Base-by-base conservation (phyloP, 2,888 invertebrate species). In the Drosophila neutralis region DNA sequence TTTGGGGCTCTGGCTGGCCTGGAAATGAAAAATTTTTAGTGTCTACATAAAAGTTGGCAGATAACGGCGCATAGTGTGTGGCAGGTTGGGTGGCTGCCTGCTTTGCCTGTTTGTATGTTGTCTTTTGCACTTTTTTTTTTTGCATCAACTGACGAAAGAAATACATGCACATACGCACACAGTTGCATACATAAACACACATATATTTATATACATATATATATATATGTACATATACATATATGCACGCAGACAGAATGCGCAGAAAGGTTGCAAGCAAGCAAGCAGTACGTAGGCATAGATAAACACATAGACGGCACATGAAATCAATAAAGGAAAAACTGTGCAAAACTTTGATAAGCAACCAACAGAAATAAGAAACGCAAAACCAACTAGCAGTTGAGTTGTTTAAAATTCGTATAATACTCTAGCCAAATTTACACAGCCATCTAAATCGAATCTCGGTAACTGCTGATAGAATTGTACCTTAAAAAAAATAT, bases 21-120 rank as follows among this genome's bases (percentile, higher is more conserved):
- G 82, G 77, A 85, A 85, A 85, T 85, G 89, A 85, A 89, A 87
- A 89, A 70, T 87, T 87, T 89, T 85, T 76, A 86, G 85, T 82
- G 86, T 86, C 89, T 84, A 87, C 89, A 85, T 87, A 89, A 82
- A 80, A 84, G 71, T 69, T 82, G 69, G 69, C 77, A 87, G 89
- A 89, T 87, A 84, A 72, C 87, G 66, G 60, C 52, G 36, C 29
- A 71, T 53, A 40, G 64, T 69, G 70, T 11, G 62, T 31, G 58
- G 38, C 33, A 15, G 21, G 51, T 42, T 69, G 65, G 49, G 42
- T 56, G 48, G 62, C 69, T 75, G 87, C 71, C 67, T 73, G 79
- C 69, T 73, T 85, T 88, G 86, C 88, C 83, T 88, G 78, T 80
- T 83, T 82, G 73, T 76, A 65, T 81, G 71, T 73, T 81, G 72